Conservation (phyloP, 2,888 invertebrate species). For the Nymphalis c-album region DNA sequence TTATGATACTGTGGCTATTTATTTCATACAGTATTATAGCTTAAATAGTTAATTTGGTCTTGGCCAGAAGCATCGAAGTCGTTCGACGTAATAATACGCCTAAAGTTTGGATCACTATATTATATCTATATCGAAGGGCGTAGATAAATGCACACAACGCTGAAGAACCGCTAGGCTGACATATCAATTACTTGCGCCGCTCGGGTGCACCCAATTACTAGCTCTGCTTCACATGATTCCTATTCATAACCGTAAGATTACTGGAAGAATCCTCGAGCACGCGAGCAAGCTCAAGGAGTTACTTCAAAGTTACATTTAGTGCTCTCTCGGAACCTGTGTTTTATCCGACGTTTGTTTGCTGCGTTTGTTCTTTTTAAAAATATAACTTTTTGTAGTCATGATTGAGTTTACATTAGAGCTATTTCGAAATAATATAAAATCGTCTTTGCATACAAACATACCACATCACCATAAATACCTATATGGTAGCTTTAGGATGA, state of each 20-base stretch:
- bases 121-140: slow-evolving; percentile 53
- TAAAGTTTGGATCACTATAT: slow-evolving; percentile 32
- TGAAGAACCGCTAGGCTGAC: slow-evolving; percentile 72
- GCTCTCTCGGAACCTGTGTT: slow-evolving; percentile 20
- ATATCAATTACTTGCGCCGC: slow-evolving; percentile 76
- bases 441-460: too few relatives aligned
- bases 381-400: slow-evolving; percentile 18
- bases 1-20: slow-evolving; percentile 38
- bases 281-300: slow-evolving; percentile 33
- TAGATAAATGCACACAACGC: slow-evolving; percentile 58
- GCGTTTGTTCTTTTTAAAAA: slow-evolving; percentile 15
- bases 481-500: too few relatives aligned
- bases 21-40: slow-evolving; percentile 59
- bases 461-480: too few relatives aligned
- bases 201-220: slow-evolving; percentile 77
- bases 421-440: not conserved
- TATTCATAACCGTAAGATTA: slow-evolving; percentile 59
- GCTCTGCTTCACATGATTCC: slow-evolving; percentile 74
- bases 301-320: slow-evolving; percentile 35
- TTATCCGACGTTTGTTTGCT: slow-evolving; percentile 8
- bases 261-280: slow-evolving; percentile 37
- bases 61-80: slow-evolving; percentile 48
- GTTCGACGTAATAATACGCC: slow-evolving; percentile 48
- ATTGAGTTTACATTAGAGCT: not conserved
- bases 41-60: slow-evolving; percentile 33